Percentiles rank a stretch among this genome's conserved stretches.
Conservation (phyloP, 2,888 invertebrate species). For the Pollenia griseotomentosa region DNA sequence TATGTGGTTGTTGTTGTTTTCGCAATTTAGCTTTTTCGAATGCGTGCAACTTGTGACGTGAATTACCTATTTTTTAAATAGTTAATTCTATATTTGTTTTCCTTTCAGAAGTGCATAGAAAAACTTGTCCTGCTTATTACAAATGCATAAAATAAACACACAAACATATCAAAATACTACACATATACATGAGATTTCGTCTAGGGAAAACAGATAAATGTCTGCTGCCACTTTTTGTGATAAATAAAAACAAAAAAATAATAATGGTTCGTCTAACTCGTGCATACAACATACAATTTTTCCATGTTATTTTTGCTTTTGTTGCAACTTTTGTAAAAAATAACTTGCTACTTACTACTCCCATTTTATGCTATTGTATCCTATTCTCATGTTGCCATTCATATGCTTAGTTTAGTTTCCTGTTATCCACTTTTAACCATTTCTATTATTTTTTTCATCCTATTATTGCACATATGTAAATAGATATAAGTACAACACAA, state of each 20-base stretch:
- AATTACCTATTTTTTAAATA: too few species aligned
- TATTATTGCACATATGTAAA: slow-evolving; percentile 1
- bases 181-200: not conserved
- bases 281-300: not conserved
- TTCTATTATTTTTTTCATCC: slow-evolving; percentile 19
- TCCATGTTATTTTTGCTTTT: slow-evolving; percentile 26
- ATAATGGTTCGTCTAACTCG: not conserved
- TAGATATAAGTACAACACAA: not conserved
- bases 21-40: too few species aligned
- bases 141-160: not conserved
- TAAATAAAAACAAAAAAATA: not conserved
- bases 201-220: not conserved
- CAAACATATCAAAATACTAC: too few species aligned
- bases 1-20: too few species aligned
- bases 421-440: slow-evolving; percentile 38
- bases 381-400: slow-evolving; percentile 46
- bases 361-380: not conserved
- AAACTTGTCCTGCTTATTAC: too few species aligned
- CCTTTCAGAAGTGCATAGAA: too few species aligned
- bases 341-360: not conserved
- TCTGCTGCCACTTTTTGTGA: slow-evolving; percentile 26
- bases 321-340: not conserved
- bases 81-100: too few species aligned
- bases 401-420: slow-evolving; percentile 56
- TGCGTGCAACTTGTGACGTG: too few species aligned